Evolutionary conservation across 2,113 vertebrate species (phyloP).

Genomic region (Parotia lawesii): DNA sequence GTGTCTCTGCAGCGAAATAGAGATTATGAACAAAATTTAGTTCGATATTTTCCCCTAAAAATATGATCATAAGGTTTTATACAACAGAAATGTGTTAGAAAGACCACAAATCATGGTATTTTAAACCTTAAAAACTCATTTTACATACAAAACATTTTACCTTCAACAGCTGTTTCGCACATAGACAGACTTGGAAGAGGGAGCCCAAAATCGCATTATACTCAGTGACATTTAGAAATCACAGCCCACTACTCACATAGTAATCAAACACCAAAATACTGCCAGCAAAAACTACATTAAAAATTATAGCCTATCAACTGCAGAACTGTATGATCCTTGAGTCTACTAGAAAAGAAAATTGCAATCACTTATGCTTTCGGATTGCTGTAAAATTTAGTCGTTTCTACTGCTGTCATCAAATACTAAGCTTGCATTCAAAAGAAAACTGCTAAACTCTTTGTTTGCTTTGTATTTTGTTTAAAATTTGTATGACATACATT

Average conservation of each 20-base stretch:
- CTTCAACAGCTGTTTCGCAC: neutral
- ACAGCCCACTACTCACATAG: neutral
- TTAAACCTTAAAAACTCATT: neutral
- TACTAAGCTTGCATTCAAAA: neutral
- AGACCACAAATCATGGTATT: neutral
- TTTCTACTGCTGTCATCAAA: neutral
- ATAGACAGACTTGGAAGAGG: neutral
- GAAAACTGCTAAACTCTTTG: neutral
- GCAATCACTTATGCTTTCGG: neutral
- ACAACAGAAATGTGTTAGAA: neutral
- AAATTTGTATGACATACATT: neutral
- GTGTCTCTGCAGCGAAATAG: slow-evolving; percentile 77
- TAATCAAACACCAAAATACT: neutral
- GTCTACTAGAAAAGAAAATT: neutral
- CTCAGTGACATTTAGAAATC: slow-evolving; percentile 18
- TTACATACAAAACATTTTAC: neutral
- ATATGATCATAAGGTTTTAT: neutral
- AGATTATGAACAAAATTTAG: slow-evolving; percentile 7
- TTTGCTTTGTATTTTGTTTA: neutral
- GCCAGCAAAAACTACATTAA: neutral
- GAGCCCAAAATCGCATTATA: neutral
- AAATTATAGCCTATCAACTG: neutral
- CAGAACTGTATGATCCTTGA: neutral
- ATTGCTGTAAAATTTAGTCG: neutral
- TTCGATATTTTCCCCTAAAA: neutral